Evolutionary conservation across 1,140 invertebrate species (phyloP), one percentile per base, ranked within the genome.

Genomic region (Brachionus calyciflorus): DNA sequence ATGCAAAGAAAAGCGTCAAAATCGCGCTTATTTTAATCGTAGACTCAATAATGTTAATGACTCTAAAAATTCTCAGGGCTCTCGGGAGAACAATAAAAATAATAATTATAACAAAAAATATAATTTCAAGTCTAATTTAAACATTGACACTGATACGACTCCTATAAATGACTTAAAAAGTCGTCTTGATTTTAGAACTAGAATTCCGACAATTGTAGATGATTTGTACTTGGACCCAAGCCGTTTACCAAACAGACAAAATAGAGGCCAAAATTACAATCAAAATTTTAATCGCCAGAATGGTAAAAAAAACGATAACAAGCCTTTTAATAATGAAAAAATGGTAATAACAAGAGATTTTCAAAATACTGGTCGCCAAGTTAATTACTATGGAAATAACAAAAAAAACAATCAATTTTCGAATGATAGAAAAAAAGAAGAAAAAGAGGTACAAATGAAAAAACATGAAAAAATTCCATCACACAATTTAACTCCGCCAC

Each of bases 201-300:
- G 65, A 10, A 70, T 70, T 28, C 65, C 65, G 0, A 70, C 65
- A 21, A 70, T 70, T 30, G 44, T 70, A 1, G 65, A 70, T 51
- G 41, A 70, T 49, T 26, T 49, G n/a, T 70, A 24, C 44, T 51
- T 70, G 21, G 41, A 70, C 17, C 10, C 33, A 37, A 3, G 33
- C 3, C 3, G 33, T 5, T 3, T 3, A 5, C 4, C 33, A 3
- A 37, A 33, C 2, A 33, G 37, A 17, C 26, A 41, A 14, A 26
- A 33, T 37, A 33, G n/a, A 33, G 14, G 17, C n/a, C 30, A 60
- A 60, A 30, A 6, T 37, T 33, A 60, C 19, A 4, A 21, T 9
- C 33, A 60, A 33, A 12, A 26, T 9, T 10, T 33, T 60, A 33
- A 17, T 37, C 26, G 37, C 10, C 33, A 60, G 33, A 33, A 6